Base-by-base conservation (phyloP, 1,140 invertebrate genomes). In the Amphibalanus amphitrite region DNA sequence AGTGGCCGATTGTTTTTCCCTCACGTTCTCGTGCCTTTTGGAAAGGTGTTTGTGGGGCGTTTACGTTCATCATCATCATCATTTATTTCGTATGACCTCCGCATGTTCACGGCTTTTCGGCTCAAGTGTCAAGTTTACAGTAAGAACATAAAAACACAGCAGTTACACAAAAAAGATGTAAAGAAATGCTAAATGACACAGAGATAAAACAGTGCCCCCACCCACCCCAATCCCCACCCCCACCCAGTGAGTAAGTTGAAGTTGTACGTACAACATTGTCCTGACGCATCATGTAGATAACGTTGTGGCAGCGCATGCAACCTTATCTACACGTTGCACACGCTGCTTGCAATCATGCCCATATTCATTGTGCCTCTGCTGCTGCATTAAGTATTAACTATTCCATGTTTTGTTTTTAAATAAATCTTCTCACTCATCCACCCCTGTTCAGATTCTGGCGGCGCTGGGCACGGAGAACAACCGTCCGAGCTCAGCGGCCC, bases 381-480 rank as follows among this genome's bases (percentile, higher is more conserved):
- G 47, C 47, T 13, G 13, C 25, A 59, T 59, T n/a, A n/a, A 59
- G 13, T 15, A 59, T 15, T 59, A 59, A 15, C 47, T 59, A 59
- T 25, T 25, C 25, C 13, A 59, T 59, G 47, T 59, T 15, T 15
- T n/a, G 67, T 33, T 17, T 20, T 38, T 47, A 33, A n/a, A 15
- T 71, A 25, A 20, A 17, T 28, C n/a, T n/a, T 29, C 70, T 29
- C 33, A 74, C 71, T 72, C 26, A 70, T 74, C 68, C 71, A 69
- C 75, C 72, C 75, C 80, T 82, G 67, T 74, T 10, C 78, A 96
- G 93, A 92, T 97, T 76, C 83, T 98, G 76, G 85, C 86, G 76
- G 89, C 96, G 23, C 85, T 99, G 71, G 96, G 97, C 69, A 98
- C 96, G 69, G 97, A 99, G 84, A 92, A 89, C 72, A 89, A 88